Conservation (phyloP, 2,113 vertebrate genomes). For the Tyrannus savana region DNA sequence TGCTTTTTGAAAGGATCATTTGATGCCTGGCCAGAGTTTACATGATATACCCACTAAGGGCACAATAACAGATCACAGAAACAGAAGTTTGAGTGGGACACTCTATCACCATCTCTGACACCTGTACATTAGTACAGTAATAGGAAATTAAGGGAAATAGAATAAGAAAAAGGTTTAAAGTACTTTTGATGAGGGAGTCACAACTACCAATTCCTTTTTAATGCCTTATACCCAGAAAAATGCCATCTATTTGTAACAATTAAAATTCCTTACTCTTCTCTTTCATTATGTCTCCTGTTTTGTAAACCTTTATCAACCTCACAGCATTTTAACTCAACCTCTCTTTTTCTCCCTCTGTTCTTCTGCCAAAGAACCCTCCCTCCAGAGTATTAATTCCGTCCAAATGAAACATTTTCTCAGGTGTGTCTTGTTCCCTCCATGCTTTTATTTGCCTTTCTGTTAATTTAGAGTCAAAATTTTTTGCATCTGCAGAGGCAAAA, state of each 20-base stretch:
- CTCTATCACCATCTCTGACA: background rate
- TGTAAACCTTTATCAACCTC: background rate
- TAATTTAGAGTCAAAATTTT: background rate
- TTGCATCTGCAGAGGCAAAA: background rate
- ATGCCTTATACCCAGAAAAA: background rate
- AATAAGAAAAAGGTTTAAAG: background rate
- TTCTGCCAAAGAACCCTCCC: background rate
- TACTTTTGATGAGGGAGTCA: background rate
- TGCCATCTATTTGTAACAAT: background rate
- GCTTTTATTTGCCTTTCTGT: background rate
- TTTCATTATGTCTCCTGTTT: background rate
- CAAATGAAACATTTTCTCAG: background rate
- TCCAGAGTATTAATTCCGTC: background rate
- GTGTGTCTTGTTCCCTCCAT: rapidly evolving
- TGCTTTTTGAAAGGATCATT: background rate
- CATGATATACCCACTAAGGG: background rate
- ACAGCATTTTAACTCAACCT: background rate
- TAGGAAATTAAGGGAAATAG: background rate
- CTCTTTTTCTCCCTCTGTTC: background rate
- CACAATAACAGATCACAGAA: background rate
- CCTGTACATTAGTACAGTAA: background rate
- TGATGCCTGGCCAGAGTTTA: background rate
- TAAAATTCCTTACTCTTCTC: background rate
- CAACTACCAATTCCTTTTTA: background rate
- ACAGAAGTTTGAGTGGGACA: background rate